Conservation (phyloP, 2,797 vertebrate species). For the Pseudopleuronectes americanus region DNA sequence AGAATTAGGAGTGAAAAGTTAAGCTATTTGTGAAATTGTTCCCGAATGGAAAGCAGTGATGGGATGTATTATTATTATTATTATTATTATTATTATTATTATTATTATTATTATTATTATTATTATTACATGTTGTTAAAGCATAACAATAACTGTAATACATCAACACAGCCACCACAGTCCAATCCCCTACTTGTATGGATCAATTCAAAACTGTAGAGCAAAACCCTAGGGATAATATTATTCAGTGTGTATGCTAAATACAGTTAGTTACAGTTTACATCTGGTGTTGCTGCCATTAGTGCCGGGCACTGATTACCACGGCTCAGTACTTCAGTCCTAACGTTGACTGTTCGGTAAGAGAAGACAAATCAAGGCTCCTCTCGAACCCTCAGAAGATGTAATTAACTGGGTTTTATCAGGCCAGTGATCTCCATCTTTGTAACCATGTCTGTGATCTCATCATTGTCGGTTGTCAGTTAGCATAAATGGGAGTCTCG, state of each 20-base stretch:
- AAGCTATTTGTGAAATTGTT: too few species aligned
- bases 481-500: conserved; percentile 18
- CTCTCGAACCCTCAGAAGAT: conserved; percentile 32
- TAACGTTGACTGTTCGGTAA: conserved; percentile 24
- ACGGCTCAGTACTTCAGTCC: conserved; percentile 18
- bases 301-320: conserved; percentile 1
- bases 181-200: neutral
- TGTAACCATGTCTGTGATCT: conserved; percentile 26
- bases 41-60: too few species aligned
- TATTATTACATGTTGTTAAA: neutral
- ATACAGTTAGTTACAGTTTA: neutral
- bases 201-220: neutral
- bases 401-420: conserved; percentile 44
- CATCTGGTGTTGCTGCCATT: conserved; percentile 11
- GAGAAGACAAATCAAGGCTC: conserved; percentile 24
- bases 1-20: too few species aligned
- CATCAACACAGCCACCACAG: too few species aligned
- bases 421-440: conserved; percentile 28
- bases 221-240: neutral
- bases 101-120: neutral
- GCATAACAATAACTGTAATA: neutral
- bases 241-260: too few species aligned
- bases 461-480: conserved; percentile 29
- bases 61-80: neutral
- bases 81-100: neutral